phyloP scores from a whole-genome alignment of 1,140 invertebrate genomes.

The Popillia japonica region DNA sequence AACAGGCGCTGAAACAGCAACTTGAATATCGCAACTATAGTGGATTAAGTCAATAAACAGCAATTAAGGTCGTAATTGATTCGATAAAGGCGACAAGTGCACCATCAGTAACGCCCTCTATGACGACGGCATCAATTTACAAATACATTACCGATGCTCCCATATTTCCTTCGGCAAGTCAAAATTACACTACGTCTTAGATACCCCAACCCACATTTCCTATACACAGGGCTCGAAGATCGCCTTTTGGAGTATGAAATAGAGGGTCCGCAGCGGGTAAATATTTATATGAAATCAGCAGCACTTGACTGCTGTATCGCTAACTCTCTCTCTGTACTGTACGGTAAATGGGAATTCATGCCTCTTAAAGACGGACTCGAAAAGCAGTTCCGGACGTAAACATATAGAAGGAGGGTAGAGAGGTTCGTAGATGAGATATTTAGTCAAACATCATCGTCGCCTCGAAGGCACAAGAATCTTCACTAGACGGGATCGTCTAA shows the following conservation, averaged over 20 bases:
- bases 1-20: not conserved
- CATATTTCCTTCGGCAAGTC: not conserved
- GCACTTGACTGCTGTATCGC: slow-evolving; percentile 14
- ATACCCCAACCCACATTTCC: not conserved
- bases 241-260: not conserved
- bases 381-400: slow-evolving; percentile 18
- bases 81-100: slow-evolving; percentile 28
- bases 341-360: not conserved
- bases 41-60: not conserved
- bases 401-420: slow-evolving; percentile 1
- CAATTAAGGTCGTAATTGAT: slow-evolving; percentile 27
- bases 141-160: slow-evolving; percentile 14
- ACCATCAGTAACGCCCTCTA: slow-evolving; percentile 10
- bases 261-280: not conserved
- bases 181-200: not conserved
- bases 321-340: not conserved
- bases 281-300: slow-evolving; percentile 28
- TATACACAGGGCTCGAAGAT: not conserved
- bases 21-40: not conserved
- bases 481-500: not conserved
- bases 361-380: not conserved
- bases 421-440: not conserved
- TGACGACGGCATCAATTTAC: slow-evolving; percentile 16
- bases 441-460: not conserved
- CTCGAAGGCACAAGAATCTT: not conserved